Percentiles rank a stretch among this genome's conserved stretches.
Conservation (phyloP, 2,113 vertebrate species). For the Oceanites oceanicus region DNA sequence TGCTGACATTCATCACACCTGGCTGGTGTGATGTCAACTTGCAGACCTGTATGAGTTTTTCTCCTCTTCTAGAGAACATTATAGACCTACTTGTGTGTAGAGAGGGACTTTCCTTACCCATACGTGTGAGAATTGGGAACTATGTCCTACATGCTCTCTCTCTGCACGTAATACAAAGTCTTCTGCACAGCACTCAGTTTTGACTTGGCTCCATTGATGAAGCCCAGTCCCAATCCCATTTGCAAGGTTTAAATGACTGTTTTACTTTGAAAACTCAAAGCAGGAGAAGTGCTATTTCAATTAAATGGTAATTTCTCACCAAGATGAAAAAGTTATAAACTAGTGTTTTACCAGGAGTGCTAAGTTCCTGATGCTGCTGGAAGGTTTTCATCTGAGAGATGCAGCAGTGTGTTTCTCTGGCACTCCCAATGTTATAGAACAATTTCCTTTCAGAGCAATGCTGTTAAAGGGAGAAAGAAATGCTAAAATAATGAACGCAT, state of each 20-base stretch:
- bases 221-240: not conserved
- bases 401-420: not conserved
- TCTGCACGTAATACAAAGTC: accelerated
- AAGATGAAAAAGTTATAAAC: too few relatives aligned
- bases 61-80: not conserved
- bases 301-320: not conserved
- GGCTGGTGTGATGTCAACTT: not conserved
- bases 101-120: not conserved
- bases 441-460: not conserved
- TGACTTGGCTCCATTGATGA: not conserved
- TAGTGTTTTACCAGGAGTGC: not conserved
- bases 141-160: accelerated
- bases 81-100: accelerated
- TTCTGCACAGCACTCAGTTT: not conserved
- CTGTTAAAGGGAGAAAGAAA: slow-evolving; percentile 9
- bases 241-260: not conserved
- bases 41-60: not conserved
- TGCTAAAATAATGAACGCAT: not conserved
- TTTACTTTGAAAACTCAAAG: not conserved
- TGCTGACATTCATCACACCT: not conserved
- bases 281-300: not conserved
- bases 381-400: not conserved
- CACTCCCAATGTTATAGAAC: not conserved
- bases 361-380: not conserved
- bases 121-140: not conserved